phyloP scores from a whole-genome alignment of 2,113 vertebrate species.

The Terrapene triunguis region DNA sequence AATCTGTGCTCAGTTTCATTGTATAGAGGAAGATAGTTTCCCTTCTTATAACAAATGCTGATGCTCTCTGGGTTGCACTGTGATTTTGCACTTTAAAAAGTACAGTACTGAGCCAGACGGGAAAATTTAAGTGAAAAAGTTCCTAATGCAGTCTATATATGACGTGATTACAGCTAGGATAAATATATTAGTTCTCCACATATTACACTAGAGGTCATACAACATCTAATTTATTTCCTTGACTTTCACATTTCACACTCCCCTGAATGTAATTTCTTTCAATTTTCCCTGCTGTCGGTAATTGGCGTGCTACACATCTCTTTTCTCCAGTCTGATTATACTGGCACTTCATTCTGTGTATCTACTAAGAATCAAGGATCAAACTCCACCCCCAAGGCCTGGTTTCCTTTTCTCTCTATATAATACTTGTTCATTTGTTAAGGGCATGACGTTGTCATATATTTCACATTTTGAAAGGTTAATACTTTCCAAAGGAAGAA shows the following conservation, averaged over 20 bases:
- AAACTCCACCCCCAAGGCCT: constrained; percentile 32
- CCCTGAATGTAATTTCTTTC: constrained; percentile 62
- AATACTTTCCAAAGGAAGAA: background rate
- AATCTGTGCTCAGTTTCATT: background rate
- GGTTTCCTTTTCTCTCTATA: constrained; percentile 18
- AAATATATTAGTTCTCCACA: constrained; percentile 59
- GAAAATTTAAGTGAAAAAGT: constrained; percentile 50
- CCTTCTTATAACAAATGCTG: background rate
- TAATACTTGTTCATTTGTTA: constrained; percentile 32
- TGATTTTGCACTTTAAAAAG: constrained; percentile 21
- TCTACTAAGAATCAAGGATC: constrained; percentile 36
- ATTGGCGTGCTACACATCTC: constrained; percentile 54
- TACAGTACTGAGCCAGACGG: background rate
- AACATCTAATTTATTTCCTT: constrained; percentile 66
- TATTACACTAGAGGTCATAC: constrained; percentile 64
- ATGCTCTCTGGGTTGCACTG: background rate
- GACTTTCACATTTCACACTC: constrained; percentile 69
- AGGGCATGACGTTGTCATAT: constrained; percentile 39
- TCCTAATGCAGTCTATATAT: constrained; percentile 48
- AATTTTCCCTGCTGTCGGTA: constrained; percentile 63
- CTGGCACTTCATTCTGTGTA: constrained; percentile 5
- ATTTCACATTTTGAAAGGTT: constrained; percentile 31
- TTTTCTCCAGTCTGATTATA: constrained; percentile 39
- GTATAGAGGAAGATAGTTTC: fast-evolving
- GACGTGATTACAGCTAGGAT: constrained; percentile 61